Evolutionary conservation across 2,113 vertebrate genomes (phyloP).

Genomic region (Chlorodrepanis virens): DNA sequence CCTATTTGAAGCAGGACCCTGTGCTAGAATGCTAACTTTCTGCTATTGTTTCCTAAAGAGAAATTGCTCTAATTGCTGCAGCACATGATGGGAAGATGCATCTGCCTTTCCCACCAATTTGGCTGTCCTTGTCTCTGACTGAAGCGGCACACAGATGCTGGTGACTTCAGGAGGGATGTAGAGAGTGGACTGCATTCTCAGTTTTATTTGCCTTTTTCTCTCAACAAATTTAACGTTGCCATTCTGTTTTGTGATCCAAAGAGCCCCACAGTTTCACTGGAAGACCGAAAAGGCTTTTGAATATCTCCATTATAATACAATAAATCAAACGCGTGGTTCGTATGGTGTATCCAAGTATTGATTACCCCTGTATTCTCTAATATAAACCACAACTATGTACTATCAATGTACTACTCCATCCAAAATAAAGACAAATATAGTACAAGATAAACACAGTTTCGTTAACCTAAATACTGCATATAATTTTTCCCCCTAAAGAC

Average conservation of each 20-base stretch:
- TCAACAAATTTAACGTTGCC: background rate
- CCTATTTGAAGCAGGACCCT: background rate
- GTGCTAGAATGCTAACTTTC: background rate
- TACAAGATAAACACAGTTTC: background rate
- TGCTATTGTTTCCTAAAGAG: background rate
- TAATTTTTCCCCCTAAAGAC: background rate
- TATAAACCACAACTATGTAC: background rate
- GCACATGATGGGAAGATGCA: fast-evolving
- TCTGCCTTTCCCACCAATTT: background rate
- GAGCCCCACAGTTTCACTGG: background rate
- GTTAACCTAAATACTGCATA: background rate
- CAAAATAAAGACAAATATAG: background rate
- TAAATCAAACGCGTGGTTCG: background rate
- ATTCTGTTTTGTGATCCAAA: background rate
- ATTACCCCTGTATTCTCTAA: background rate
- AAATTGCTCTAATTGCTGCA: background rate
- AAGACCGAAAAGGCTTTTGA: background rate
- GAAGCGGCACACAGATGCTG: background rate
- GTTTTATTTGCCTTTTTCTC: background rate
- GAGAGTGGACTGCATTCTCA: background rate
- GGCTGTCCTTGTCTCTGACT: background rate
- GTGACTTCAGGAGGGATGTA: background rate
- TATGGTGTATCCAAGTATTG: background rate
- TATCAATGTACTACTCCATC: background rate
- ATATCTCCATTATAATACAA: background rate